Evolutionary conservation across 2,888 invertebrate genomes (phyloP).

Genomic region (Tanytarsus gracilentus): DNA sequence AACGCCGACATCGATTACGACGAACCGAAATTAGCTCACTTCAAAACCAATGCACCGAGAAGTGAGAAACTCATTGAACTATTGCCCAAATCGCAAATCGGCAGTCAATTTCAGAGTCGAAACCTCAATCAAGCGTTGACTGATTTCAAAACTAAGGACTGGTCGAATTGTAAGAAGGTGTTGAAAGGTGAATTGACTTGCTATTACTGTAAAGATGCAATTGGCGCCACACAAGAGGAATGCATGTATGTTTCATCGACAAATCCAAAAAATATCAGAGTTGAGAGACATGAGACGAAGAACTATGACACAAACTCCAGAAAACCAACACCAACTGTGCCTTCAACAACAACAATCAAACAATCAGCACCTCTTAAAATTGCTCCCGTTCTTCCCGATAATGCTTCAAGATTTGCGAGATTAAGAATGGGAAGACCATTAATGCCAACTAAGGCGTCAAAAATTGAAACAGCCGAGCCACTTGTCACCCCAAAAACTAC

Average conservation of each 20-base stretch:
- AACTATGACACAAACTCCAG: neutral
- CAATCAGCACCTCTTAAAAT: neutral
- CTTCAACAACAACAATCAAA: neutral
- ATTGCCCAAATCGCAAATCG: slow-evolving; percentile 47
- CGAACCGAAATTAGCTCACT: slow-evolving; percentile 16
- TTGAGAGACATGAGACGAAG: slow-evolving; percentile 1
- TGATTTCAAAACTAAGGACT: slow-evolving; percentile 64
- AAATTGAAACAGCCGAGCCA: slow-evolving; percentile 3
- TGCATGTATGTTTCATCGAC: slow-evolving; percentile 68
- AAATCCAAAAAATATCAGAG: slow-evolving; percentile 24
- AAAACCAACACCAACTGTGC: neutral
- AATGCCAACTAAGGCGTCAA: slow-evolving; percentile 12
- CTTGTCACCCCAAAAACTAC: slow-evolving; percentile 16
- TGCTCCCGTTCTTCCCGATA: neutral
- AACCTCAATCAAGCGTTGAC: slow-evolving; percentile 61
- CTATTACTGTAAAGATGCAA: slow-evolving; percentile 59
- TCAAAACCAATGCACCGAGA: neutral
- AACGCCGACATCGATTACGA: slow-evolving; percentile 26
- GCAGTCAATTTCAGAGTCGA: no score
- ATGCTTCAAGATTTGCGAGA: slow-evolving; percentile 4
- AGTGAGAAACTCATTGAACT: slow-evolving; percentile 37
- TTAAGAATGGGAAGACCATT: slow-evolving; percentile 9
- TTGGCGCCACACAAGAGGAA: slow-evolving; percentile 64
- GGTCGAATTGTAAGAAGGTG: slow-evolving; percentile 61
- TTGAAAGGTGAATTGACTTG: slow-evolving; percentile 63